phyloP scores from a whole-genome alignment of 1,140 invertebrate genomes.

The Pachypeltis micranthus region DNA sequence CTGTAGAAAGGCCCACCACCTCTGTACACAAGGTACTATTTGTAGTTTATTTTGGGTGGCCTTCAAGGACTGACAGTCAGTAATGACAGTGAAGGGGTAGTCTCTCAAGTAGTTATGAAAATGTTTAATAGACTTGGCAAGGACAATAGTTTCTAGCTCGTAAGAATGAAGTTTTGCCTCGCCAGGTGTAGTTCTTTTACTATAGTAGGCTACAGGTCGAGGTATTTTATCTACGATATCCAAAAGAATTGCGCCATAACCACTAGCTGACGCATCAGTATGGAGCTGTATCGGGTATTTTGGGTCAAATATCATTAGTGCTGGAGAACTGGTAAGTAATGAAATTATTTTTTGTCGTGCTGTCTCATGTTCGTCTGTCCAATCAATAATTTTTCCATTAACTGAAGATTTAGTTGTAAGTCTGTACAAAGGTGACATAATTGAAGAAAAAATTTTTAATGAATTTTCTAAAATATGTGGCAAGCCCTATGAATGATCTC shows the following conservation, averaged over 20 bases:
- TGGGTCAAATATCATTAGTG: conserved; percentile 32
- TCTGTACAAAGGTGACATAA: conserved; percentile 26
- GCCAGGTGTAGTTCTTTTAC: not conserved
- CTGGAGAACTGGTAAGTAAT: conserved; percentile 24
- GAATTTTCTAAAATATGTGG: conserved; percentile 30
- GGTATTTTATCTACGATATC: conserved; percentile 11
- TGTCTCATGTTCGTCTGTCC: conserved; percentile 1
- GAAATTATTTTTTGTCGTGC: not conserved
- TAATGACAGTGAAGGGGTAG: not conserved
- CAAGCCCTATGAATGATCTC: conserved; percentile 26
- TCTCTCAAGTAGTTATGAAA: not conserved
- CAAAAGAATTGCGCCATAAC: conserved; percentile 23
- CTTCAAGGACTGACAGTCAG: conserved; percentile 7
- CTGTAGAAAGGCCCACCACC: conserved; percentile 6
- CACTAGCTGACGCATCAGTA: conserved; percentile 24
- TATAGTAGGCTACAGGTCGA: conserved; percentile 25
- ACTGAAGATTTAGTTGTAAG: not conserved
- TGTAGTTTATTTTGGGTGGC: not conserved
- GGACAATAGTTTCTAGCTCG: not conserved
- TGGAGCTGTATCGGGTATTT: conserved; percentile 29
- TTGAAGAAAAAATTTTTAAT: conserved; percentile 28
- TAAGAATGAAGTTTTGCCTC: not conserved
- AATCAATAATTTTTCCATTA: not conserved
- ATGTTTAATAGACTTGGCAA: not conserved
- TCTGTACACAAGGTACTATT: not conserved